Evolutionary conservation across 1,140 invertebrate genomes (phyloP), one percentile per base, ranked within the genome.

Genomic region (Pseudomyrmex cubaensis): DNA sequence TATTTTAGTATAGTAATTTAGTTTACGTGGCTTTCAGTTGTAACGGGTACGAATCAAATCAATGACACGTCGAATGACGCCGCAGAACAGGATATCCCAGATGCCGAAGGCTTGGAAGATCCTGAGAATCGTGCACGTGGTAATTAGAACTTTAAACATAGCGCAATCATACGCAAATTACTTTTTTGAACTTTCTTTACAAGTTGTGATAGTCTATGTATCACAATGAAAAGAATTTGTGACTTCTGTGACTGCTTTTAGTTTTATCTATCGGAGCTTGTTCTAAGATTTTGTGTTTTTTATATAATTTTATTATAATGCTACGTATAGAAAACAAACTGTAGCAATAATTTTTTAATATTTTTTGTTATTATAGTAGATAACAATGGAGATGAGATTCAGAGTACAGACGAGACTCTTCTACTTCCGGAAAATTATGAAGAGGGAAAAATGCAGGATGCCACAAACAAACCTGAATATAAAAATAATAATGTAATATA

Each of bases 11-110:
- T 84, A 84, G 67, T 89, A 88, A 89, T 74, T 77, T 82, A 89
- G 77, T 54, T 83, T 85, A 87, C 61, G 78, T 89, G 67, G 10
- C 78, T 90, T 90, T 87, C 89, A 90, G 89, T 64, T 87, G 25
- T 86, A 63, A 82, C 61, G 85, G 86, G 50, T 57, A 46, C 82
- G 35, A 87, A 85, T 76, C 10, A 72, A 83, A 52, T 69, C 56
- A 88, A 84, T 56, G 73, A 44, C 66, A 50, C 67, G 10, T 73
- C 64, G 22, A 85, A 82, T 54, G 73, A 63, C 7, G 67, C 13
- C 22, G 22, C 56, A 63, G 52, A 73, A 3, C 44, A 59, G 17
- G 64, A 72, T 62, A 64, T 15, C 13, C 3, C 20, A 63, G 64
- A 62, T 10, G 12, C 25, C 56, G 48, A 66, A n/a, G 25, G 48